Base-by-base conservation (phyloP, 2,797 vertebrate genomes). In the Nyctalus aviator region DNA sequence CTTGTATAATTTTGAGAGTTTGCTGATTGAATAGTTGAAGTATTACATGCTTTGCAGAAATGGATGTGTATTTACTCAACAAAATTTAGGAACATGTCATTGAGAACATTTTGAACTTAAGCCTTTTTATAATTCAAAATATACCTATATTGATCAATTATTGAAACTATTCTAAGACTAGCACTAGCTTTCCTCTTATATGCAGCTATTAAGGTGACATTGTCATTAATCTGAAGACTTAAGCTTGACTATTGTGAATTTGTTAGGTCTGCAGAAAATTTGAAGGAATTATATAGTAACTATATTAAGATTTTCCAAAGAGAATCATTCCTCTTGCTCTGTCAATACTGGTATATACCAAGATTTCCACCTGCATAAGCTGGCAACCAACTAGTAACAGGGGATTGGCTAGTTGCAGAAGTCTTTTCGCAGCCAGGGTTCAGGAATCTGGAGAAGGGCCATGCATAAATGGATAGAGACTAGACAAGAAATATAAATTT, bases 71-170 rank as follows among this genome's bases (percentile, higher is more conserved):
- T 97, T 97, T 97, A 90, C 68, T 91, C 87, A 72, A 84, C 12
- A 95, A 93, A 96, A 59, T 95, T 95, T 93, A 94, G 75, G 62
- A 97, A 92, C 62, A 85, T 81, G 88, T 91, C 97, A 97, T 96
- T 97, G 91, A 93, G 86, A 96, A 86, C 62, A 93, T 94, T 98
- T 97, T 96, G 59, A 96, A 96, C 25, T 94, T 97, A 96, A 92
- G 21, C 66, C 55, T 93, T 97, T 76, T 88, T 68, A 84, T 84
- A 93, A 92, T 94, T 82, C n/a, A 96, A 95, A 98, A 96, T 88
- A 41, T 88, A 25, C 81, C 91, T 68, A 71, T 75, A 91, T 55
- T 94, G 95, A 78, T 95, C 88, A 84, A 97, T 94, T 91, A 92
- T 96, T 97, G 96, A 95, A 96, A 95, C 88, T 93, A 15, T 96